Evolutionary conservation across 2,888 invertebrate genomes (phyloP).

Genomic region (Cinara cedri): DNA sequence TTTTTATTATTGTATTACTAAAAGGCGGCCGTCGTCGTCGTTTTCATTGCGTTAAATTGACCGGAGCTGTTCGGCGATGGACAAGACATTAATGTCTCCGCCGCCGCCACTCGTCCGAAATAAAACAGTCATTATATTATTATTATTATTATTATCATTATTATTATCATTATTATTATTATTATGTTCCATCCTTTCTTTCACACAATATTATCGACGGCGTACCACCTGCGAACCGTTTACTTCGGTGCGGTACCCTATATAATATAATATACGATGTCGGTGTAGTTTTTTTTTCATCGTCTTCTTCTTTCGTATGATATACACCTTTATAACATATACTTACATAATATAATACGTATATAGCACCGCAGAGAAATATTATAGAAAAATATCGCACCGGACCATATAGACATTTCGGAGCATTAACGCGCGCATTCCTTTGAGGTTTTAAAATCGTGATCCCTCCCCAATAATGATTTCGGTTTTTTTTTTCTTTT

Average conservation of each 20-base stretch:
- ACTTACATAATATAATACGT: too few species aligned
- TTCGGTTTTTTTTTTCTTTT: not conserved
- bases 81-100: conserved; percentile 40
- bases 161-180: conserved; percentile 1
- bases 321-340: too few species aligned
- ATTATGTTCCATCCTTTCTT: conserved; percentile 20
- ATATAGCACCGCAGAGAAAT: too few species aligned
- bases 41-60: conserved; percentile 46
- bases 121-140: conserved; percentile 50
- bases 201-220: too few species aligned
- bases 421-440: conserved; percentile 54
- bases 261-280: too few species aligned
- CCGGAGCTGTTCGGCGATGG: conserved; percentile 9
- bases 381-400: conserved; percentile 28
- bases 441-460: conserved; percentile 52
- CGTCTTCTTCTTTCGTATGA: not conserved
- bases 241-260: too few species aligned
- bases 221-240: too few species aligned
- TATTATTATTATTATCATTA: not conserved
- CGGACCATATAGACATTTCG: conserved; percentile 46
- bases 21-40: conserved; percentile 37
- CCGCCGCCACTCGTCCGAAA: conserved; percentile 25
- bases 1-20: conserved; percentile 25
- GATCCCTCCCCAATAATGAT: conserved; percentile 47
- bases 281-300: conserved; percentile 58